phyloP scores from a whole-genome alignment of 2,113 vertebrate genomes.

The Siphamia tubifer region DNA sequence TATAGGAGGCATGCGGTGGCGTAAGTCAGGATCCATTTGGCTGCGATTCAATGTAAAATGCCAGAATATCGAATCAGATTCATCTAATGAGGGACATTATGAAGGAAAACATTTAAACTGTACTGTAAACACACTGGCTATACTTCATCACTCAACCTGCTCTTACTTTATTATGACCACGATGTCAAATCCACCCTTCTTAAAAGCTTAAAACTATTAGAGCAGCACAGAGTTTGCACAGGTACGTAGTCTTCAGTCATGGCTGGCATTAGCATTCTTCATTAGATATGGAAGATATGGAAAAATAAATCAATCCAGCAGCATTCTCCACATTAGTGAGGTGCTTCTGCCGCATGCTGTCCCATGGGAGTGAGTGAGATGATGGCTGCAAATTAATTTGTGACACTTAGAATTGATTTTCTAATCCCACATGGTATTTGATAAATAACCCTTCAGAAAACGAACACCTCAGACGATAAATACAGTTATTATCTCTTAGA shows the following conservation, averaged over 20 bases:
- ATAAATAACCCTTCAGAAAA: conserved; percentile 78
- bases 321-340: conserved; percentile 55
- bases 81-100: conserved; percentile 55
- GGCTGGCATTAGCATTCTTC: conserved; percentile 45
- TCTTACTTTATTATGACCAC: conserved; percentile 31
- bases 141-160: conserved; percentile 28
- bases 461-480: conserved; percentile 74
- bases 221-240: conserved; percentile 24
- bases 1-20: conserved; percentile 21
- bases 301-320: conserved; percentile 66
- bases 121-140: conserved; percentile 26
- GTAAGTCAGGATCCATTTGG: conserved; percentile 52
- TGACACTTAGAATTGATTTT: conserved; percentile 76
- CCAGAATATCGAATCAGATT: conserved; percentile 38
- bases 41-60: conserved; percentile 51
- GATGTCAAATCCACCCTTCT: conserved; percentile 10
- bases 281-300: conserved; percentile 57
- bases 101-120: conserved; percentile 38
- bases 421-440: conserved; percentile 72
- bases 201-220: conserved; percentile 23
- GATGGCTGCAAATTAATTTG: conserved; percentile 80
- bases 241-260: conserved; percentile 29
- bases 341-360: conserved; percentile 53
- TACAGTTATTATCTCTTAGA: conserved; percentile 76
- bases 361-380: conserved; percentile 58